Evolutionary conservation across 35 echinoderm and acorn worm species (phyloP).

Genomic region (Apostichopus californicus): DNA sequence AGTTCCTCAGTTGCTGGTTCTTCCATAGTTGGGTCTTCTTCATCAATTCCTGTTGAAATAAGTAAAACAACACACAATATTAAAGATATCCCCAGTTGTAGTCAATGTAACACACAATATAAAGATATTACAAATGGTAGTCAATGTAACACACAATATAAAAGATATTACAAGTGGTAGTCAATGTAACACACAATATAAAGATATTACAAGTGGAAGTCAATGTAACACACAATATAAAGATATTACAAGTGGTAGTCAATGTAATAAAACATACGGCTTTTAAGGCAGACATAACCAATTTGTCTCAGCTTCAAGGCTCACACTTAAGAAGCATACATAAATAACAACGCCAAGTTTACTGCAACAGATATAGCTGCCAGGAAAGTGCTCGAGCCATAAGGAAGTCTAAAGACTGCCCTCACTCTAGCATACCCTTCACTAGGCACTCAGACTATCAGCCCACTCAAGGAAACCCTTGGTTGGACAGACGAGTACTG

Average conservation of each 20-base stretch:
- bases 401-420: slow-evolving; percentile 10
- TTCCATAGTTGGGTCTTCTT: slow-evolving; percentile 77
- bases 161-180: too few relatives aligned
- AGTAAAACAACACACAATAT: background rate
- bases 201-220: too few relatives aligned
- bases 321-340: too few relatives aligned
- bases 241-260: too few relatives aligned
- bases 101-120: background rate
- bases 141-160: background rate
- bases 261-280: too few relatives aligned
- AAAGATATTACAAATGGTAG: background rate
- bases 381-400: background rate
- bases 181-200: too few relatives aligned
- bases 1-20: slow-evolving; percentile 80
- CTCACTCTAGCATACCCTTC: slow-evolving; percentile 27
- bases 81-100: background rate
- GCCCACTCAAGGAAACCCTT: slow-evolving; percentile 1
- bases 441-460: slow-evolving; percentile 1
- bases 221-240: too few relatives aligned
- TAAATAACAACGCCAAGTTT: too few relatives aligned
- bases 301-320: too few relatives aligned
- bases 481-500: slow-evolving; percentile 14
- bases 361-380: background rate
- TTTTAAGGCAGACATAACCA: too few relatives aligned
- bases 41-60: slow-evolving; percentile 87